Conservation (phyloP, 2,888 invertebrate species). For the Temnothorax ravouxi region DNA sequence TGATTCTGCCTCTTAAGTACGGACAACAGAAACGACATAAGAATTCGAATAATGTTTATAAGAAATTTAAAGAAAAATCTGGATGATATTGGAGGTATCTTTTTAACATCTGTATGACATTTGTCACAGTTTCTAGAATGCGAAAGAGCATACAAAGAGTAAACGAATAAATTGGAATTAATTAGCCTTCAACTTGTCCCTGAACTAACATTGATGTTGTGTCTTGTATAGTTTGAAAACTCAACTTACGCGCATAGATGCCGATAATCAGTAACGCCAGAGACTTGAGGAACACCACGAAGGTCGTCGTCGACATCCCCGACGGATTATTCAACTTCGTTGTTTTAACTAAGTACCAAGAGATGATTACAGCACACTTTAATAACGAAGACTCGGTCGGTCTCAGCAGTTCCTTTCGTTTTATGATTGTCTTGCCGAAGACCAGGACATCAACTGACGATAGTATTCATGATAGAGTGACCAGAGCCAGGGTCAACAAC, state of each 20-base stretch:
- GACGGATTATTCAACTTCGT: background rate
- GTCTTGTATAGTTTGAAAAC: background rate
- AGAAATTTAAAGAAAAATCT: background rate
- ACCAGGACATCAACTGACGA: constrained; percentile 74
- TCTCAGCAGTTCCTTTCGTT: background rate
- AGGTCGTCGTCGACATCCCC: constrained; percentile 49
- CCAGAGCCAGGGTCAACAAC: constrained; percentile 82
- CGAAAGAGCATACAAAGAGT: background rate
- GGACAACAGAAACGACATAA: background rate
- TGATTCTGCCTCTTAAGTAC: background rate
- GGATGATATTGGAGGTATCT: background rate
- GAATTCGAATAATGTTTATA: background rate
- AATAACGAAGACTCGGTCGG: background rate
- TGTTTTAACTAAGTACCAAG: background rate
- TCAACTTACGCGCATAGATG: constrained; percentile 75
- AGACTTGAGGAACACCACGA: constrained; percentile 30
- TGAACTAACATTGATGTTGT: background rate
- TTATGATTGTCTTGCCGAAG: constrained; percentile 53
- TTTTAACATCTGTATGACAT: background rate
- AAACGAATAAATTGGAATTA: background rate
- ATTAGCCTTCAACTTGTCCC: background rate
- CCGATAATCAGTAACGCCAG: constrained; percentile 48
- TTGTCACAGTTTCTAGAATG: background rate
- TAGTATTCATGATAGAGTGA: constrained; percentile 65
- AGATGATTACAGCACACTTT: constrained; percentile 3